phyloP scores from a whole-genome alignment of 2,888 invertebrate genomes.

The Clostera curtula region DNA sequence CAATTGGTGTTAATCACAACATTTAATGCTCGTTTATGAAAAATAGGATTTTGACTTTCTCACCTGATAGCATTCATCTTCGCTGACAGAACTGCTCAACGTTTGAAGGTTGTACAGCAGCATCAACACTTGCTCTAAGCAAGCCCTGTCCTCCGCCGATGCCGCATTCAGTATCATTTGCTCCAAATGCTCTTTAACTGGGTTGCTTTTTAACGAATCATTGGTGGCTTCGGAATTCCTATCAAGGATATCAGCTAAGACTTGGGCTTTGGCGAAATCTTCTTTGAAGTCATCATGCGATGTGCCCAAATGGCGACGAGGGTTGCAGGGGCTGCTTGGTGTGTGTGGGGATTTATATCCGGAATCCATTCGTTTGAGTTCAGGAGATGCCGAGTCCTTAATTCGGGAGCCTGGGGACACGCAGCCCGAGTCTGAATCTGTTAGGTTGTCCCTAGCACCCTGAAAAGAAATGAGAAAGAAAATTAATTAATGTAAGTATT shows the following conservation, averaged over 20 bases:
- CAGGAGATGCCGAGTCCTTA: slow-evolving; percentile 70
- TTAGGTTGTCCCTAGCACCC: slow-evolving; percentile 69
- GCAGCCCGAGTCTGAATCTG: slow-evolving; percentile 71
- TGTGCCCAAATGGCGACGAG: slow-evolving; percentile 47
- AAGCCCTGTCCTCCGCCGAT: slow-evolving; percentile 75
- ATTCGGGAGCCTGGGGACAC: slow-evolving; percentile 70
- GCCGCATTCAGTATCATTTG: slow-evolving; percentile 68
- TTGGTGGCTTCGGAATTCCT: slow-evolving; percentile 59
- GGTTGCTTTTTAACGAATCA: slow-evolving; percentile 62
- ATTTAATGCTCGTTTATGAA: slow-evolving; percentile 1
- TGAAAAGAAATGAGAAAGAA: slow-evolving; percentile 29
- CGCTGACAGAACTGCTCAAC: slow-evolving; percentile 69
- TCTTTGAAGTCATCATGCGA: slow-evolving; percentile 67
- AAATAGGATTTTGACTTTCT: slow-evolving; percentile 17
- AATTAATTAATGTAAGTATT: too few relatives aligned
- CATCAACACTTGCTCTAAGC: slow-evolving; percentile 77
- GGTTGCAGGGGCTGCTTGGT: slow-evolving; percentile 62
- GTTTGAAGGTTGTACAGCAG: slow-evolving; percentile 77
- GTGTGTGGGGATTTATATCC: slow-evolving; percentile 68
- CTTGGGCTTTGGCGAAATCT: slow-evolving; percentile 67
- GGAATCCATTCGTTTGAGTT: slow-evolving; percentile 71
- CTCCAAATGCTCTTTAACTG: slow-evolving; percentile 66
- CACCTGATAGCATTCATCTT: slow-evolving; percentile 74
- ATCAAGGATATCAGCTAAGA: slow-evolving; percentile 59
- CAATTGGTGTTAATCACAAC: too few relatives aligned